phyloP scores from a whole-genome alignment of 53 echinoderm and acorn worm species.

The Hippasteria phrygiana region DNA sequence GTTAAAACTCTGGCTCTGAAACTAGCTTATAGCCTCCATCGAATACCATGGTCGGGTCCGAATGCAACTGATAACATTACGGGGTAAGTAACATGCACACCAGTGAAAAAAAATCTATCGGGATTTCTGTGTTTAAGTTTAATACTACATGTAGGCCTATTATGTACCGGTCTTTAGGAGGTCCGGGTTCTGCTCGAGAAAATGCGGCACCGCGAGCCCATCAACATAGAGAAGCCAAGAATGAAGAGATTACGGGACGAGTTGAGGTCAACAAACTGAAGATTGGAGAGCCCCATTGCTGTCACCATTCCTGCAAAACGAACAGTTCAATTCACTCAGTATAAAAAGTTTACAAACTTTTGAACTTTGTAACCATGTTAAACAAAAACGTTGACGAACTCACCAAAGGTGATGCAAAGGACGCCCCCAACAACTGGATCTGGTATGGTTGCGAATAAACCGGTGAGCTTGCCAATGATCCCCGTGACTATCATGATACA shows the following conservation, averaged over 20 bases:
- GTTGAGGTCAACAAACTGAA: constrained; percentile 92
- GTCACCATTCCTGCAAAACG: constrained; percentile 81
- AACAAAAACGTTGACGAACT: not conserved
- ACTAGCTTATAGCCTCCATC: no score
- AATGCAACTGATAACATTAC: no score
- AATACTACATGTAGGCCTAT: no score
- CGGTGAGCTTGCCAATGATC: constrained; percentile 82
- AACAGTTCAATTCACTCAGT: not conserved
- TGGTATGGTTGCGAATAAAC: constrained; percentile 84
- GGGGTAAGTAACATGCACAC: no score
- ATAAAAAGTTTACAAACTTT: no score
- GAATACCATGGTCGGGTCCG: no score
- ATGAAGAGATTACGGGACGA: constrained; percentile 96
- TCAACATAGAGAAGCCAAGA: constrained; percentile 83
- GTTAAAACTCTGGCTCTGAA: no score
- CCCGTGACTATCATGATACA: constrained; percentile 79
- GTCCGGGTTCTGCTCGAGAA: constrained; percentile 65
- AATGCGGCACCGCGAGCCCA: constrained; percentile 88
- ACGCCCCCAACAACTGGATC: constrained; percentile 90
- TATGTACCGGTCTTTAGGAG: constrained; percentile 84
- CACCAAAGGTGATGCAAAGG: constrained; percentile 88
- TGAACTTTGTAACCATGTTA: no score
- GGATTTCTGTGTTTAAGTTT: no score
- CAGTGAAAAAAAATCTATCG: no score
- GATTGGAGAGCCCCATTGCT: constrained; percentile 92